Conservation (phyloP, 1,140 invertebrate genomes). For the Drosophila repleta region DNA sequence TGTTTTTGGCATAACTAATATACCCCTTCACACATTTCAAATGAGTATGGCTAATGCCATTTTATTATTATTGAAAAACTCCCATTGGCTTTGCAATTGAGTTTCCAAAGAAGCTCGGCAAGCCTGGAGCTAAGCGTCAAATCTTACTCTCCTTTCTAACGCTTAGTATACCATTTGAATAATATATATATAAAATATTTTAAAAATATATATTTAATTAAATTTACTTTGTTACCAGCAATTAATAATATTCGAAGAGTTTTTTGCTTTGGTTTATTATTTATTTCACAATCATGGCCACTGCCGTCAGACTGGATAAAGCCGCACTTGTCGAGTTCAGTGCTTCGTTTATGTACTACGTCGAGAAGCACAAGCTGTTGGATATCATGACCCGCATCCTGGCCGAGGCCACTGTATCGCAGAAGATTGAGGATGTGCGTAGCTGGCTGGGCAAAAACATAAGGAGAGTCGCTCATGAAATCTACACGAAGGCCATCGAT, state of each 20-base stretch:
- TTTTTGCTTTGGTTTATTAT: not conserved
- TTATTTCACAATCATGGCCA: slow-evolving; percentile 37
- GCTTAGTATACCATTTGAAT: too few species aligned
- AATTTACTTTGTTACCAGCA: not conserved
- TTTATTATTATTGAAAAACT: too few species aligned
- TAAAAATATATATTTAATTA: not conserved
- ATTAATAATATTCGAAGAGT: not conserved
- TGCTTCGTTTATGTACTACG: slow-evolving; percentile 69
- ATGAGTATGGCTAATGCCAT: too few species aligned
- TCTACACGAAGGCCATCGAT: slow-evolving; percentile 63
- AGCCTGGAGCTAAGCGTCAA: too few species aligned
- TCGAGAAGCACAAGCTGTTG: slow-evolving; percentile 75
- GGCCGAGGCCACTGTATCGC: slow-evolving; percentile 55
- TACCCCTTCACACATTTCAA: too few species aligned
- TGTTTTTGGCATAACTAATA: too few species aligned
- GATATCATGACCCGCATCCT: slow-evolving; percentile 70
- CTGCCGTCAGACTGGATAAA: slow-evolving; percentile 48
- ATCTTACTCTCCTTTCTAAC: too few species aligned
- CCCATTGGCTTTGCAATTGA: too few species aligned
- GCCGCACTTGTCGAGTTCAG: slow-evolving; percentile 52
- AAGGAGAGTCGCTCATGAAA: slow-evolving; percentile 47
- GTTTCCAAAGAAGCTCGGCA: too few species aligned
- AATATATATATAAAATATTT: too few species aligned
- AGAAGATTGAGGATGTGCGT: slow-evolving; percentile 49
- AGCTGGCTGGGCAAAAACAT: slow-evolving; percentile 70